phyloP scores from a whole-genome alignment of 2,797 vertebrate genomes.

The Sciurus vulgaris region DNA sequence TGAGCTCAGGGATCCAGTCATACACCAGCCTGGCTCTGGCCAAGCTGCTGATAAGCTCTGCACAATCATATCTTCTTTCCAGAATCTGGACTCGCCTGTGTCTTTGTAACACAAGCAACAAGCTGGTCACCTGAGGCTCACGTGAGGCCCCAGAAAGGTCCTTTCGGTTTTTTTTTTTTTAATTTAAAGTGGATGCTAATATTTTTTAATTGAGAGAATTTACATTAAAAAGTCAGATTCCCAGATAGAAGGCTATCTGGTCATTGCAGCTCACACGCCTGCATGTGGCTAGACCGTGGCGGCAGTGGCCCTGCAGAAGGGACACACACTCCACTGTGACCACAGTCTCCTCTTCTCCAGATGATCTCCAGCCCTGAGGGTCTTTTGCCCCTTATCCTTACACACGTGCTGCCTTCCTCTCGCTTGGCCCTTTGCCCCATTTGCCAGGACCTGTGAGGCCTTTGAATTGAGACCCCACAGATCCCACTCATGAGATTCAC shows the following conservation, averaged over 20 bases:
- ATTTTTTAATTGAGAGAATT: not conserved
- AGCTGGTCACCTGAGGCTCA: not conserved
- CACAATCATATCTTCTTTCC: not conserved
- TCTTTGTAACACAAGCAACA: not conserved
- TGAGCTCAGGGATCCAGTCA: not conserved
- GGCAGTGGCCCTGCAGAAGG: not conserved
- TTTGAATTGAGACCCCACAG: not conserved
- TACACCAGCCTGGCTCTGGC: no score
- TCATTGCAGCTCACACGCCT: not conserved
- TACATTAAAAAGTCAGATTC: constrained; percentile 1
- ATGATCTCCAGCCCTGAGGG: not conserved
- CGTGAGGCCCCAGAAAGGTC: not conserved
- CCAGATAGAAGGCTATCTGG: not conserved
- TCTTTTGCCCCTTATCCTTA: not conserved
- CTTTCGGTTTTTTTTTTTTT: not conserved
- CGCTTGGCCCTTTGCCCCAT: no score
- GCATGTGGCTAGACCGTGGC: not conserved
- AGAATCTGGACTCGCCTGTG: not conserved
- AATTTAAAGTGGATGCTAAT: not conserved
- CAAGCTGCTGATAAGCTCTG: no score
- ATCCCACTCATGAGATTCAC: not conserved
- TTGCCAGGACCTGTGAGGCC: not conserved
- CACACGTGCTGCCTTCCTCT: not conserved
- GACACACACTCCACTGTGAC: not conserved
- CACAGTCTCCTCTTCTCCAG: not conserved